A percentile compares a stretch with the other conserved stretches of the same genome.
Conservation (phyloP, 1,140 invertebrate species). For the Drosophila gunungcola region DNA sequence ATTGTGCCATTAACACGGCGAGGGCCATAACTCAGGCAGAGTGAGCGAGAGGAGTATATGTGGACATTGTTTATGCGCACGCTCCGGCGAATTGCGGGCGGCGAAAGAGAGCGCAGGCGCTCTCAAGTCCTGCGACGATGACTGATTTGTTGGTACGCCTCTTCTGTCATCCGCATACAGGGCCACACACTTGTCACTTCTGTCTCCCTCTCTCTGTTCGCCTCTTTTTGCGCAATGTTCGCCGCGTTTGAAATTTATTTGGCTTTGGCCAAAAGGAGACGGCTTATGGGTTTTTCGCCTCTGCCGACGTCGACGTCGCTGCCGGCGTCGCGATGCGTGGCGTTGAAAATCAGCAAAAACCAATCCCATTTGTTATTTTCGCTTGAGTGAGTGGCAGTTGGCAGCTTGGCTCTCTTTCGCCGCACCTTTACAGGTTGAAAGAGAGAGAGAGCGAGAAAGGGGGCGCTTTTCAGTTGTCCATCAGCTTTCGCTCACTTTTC, state of each 20-base stretch:
- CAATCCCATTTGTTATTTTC: constrained; percentile 85
- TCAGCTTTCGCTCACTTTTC: constrained; percentile 76
- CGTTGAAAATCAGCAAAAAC: constrained; percentile 85
- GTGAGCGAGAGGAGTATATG: constrained; percentile 34
- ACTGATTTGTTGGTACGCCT: constrained; percentile 84
- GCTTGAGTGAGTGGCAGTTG: constrained; percentile 85
- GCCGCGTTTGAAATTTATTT: constrained; percentile 84
- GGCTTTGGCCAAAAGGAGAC: constrained; percentile 85
- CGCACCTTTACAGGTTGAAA: constrained; percentile 34
- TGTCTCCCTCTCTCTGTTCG: constrained; percentile 49
- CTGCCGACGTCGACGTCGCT: constrained; percentile 40
- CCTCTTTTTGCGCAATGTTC: constrained; percentile 73
- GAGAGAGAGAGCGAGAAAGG: constrained; percentile 3
- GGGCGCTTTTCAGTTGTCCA: constrained; percentile 56
- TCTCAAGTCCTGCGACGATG: constrained; percentile 62
- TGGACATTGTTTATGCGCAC: constrained; percentile 30
- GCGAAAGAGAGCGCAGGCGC: constrained; percentile 64
- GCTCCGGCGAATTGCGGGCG: constrained; percentile 48
- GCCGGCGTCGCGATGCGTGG: constrained; percentile 53
- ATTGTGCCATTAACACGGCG: constrained; percentile 81
- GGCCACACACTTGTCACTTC: constrained; percentile 78
- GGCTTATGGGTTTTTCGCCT: constrained; percentile 81
- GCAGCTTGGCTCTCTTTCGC: constrained; percentile 72
- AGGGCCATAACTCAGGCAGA: constrained; percentile 56
- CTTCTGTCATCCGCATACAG: constrained; percentile 83